These are phyloP conservation scores for Tetraodon nigroviridis DNA, from an alignment of 2,113 vertebrate species.

Conservation along the genomic window DNA sequence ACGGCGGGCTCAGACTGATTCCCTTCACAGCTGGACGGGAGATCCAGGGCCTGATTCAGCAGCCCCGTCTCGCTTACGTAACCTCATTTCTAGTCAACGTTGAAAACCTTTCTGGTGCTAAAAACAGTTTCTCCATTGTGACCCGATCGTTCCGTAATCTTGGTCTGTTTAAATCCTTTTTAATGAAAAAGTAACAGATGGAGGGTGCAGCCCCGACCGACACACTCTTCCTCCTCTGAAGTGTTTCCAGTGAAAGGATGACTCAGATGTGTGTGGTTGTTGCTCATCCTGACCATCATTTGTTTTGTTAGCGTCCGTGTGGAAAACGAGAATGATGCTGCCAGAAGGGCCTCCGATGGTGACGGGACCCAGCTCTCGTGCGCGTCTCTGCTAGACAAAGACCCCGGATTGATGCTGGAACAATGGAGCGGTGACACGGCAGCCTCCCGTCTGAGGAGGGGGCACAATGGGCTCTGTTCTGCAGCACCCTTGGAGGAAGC, in stretches of 20 bases:
- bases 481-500: constrained; percentile 1
- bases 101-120: constrained; percentile 1
- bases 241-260: not conserved
- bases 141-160: constrained; percentile 41
- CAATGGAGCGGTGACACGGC: constrained; percentile 66
- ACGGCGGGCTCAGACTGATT: constrained; percentile 33
- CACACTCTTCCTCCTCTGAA: not conserved
- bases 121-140: constrained; percentile 21
- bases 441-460: constrained; percentile 38
- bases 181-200: constrained; percentile 56
- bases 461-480: constrained; percentile 56
- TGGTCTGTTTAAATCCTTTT: constrained; percentile 48
- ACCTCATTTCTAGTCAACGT: not conserved
- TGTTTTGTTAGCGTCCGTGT: not conserved
- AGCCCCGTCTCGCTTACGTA: not conserved
- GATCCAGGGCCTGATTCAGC: not conserved
- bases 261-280: not conserved
- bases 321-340: not conserved
- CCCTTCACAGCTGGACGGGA: constrained; percentile 34
- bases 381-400: constrained; percentile 48
- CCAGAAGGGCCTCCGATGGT: not conserved
- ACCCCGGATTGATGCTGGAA: constrained; percentile 46
- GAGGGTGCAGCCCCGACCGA: constrained; percentile 12
- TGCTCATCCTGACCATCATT: too few relatives aligned
- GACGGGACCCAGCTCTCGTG: constrained; percentile 44